Base-by-base conservation (phyloP, 2,888 invertebrate species). In the Saturnia japonica region DNA sequence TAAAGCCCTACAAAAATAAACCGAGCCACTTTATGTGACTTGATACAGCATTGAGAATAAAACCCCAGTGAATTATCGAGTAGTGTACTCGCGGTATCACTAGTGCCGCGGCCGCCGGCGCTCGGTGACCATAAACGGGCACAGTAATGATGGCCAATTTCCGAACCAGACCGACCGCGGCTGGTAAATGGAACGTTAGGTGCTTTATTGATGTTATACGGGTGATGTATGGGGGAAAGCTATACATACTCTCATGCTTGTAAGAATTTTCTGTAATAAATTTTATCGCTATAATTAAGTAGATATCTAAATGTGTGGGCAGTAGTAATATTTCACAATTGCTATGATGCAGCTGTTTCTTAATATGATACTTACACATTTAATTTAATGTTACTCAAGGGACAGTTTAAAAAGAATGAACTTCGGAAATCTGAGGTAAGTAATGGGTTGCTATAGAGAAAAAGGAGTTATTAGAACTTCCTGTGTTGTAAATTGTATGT, bases 71-170 rank as follows among this genome's bases (percentile, higher is more conserved):
- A 71, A 71, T 70, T 70, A 70, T 71, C 68, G 71, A 51, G 71
- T 68, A 51, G 71, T 40, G 68, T 64, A 71, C 71, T 71, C 62
- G 64, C 71, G 71, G 71, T 68, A 64, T 34, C 34, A 69, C 47
- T 68, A 57, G 67, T n/a, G n/a, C n/a, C n/a, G n/a, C 43, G 34
- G 82, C 83, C 78, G 79, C 73, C 71, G 76, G 79, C 79, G 76
- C 73, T 75, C 74, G 67, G 74, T 71, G 76, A 68, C 88, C 85
- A 81, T 88, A 87, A 87, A 81, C 81, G 85, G 82, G 75, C 76
- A 71, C 70, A 72, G 79, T 90, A 89, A 90, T 89, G 88, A 87
- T 83, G 84, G 84, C 80, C 85, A 88, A 87, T 89, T 89, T 86
- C 80, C 81, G 82, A 85, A 84, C 81, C 72, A 77, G 75, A 80